Conservation (phyloP, 30 jellyfish, hydroid and myxozoan genomes). For the Clytia hemisphaerica region DNA sequence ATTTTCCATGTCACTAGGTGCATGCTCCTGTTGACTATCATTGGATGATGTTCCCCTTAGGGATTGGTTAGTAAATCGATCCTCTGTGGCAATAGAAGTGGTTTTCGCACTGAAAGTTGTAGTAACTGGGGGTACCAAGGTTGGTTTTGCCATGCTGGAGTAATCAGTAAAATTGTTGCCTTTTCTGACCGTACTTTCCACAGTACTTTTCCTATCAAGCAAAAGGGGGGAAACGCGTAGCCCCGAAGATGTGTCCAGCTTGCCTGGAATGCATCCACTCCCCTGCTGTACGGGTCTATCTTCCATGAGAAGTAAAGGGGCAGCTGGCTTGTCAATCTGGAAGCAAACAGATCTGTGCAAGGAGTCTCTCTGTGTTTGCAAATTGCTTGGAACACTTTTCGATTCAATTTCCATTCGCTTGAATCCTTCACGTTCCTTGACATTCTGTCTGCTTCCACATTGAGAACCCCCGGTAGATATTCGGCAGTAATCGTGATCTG, state of each 20-base stretch:
- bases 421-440: conserved; percentile 25
- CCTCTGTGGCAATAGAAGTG: background rate
- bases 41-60: conserved; percentile 6
- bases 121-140: conserved; percentile 19
- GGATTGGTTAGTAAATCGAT: background rate
- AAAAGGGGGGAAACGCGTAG: conserved; percentile 40
- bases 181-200: conserved; percentile 1
- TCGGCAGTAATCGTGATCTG: conserved; percentile 48
- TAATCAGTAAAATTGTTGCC: conserved; percentile 12
- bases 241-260: conserved; percentile 27
- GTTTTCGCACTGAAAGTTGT: conserved; percentile 7
- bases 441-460: conserved; percentile 23
- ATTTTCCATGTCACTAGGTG: conserved; percentile 23
- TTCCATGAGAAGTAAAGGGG: conserved; percentile 35
- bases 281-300: conserved; percentile 34
- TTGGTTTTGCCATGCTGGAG: conserved; percentile 38
- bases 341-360: too few species aligned
- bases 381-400: conserved; percentile 4
- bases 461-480: conserved; percentile 21
- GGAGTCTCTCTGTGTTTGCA: conserved; percentile 11
- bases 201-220: conserved; percentile 11
- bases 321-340: conserved; percentile 28
- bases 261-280: conserved; percentile 20
- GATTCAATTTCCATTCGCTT: conserved; percentile 31
- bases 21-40: background rate